Base-by-base conservation (phyloP, 1,140 invertebrate genomes). In the Eufriesea mexicana region DNA sequence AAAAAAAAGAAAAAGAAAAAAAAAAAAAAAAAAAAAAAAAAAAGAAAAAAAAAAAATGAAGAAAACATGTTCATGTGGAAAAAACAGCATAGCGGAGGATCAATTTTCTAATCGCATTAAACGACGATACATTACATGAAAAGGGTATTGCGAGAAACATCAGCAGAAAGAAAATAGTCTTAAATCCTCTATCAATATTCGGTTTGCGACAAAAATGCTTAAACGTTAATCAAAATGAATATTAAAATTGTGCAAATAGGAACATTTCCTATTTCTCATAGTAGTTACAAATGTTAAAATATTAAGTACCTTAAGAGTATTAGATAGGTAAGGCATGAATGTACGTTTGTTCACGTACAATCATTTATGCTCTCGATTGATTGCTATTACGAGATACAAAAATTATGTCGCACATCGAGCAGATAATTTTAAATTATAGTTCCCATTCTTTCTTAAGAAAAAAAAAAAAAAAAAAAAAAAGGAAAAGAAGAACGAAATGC, bases 211-310 rank as follows among this genome's bases (percentile, higher is more conserved):
- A 5, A 51, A 5, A 51, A 61, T 59, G 23, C 45, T 49, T 71
- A 61, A 28, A 71, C 35, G 2, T 72, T 51, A 12, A 28, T 61
- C 45, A 54, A n/a, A 79, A 72, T 47, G 20, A 71, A 18, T 20
- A 18, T 20, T 35, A 8, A 18, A 76, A 64, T 64, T 49, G 47
- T 64, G 74, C 57, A 64, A 64, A 23, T 49, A 62, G 47, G 47
- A 64, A 51, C 20, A 12, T 76, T 64, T 14, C 35, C 59, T 16
- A 25, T 35, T 49, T 28, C 2, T 9, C 10, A 23, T 23, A 35
- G 25, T 51, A 10, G 20, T 20, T 28, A 62, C 6, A 64, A 51
- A n/a, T 77, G n/a, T 77, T 77, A 62, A 59, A 79, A 45, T 68
- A 68, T 47, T 42, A 67, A n/a, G 23, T 64, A 66, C 28, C 28